These are phyloP conservation scores for Chromoteleia sp. DNA, from an alignment of 2,888 invertebrate species.

Conservation along the genomic window DNA sequence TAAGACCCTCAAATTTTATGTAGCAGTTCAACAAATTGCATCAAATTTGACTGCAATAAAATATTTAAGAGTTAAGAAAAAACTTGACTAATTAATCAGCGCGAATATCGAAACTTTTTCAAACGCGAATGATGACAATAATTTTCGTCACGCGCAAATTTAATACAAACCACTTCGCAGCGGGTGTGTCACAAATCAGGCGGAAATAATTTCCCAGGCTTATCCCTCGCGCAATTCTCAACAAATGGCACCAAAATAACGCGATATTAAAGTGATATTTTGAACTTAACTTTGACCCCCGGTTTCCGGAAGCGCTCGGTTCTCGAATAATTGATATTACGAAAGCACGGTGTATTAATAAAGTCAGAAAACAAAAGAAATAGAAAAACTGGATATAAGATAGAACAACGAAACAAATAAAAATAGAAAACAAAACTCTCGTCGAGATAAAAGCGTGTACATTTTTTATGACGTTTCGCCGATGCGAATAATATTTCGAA, in stretches of 20 bases:
- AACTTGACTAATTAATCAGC: not conserved
- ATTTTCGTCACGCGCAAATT: conserved; percentile 16
- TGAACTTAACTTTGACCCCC: conserved; percentile 5
- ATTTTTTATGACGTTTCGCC: conserved; percentile 14
- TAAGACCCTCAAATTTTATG: too few relatives aligned
- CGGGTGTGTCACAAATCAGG: conserved; percentile 27
- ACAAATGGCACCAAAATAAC: conserved; percentile 30
- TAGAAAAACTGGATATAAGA: too few relatives aligned
- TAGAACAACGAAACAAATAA: not conserved
- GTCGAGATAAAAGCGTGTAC: not conserved
- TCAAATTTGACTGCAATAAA: not conserved
- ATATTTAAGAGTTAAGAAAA: not conserved
- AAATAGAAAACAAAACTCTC: not conserved
- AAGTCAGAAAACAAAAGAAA: too few relatives aligned
- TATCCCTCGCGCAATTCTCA: conserved; percentile 21
- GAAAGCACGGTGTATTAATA: not conserved
- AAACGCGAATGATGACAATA: conserved; percentile 1
- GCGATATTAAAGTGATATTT: conserved; percentile 39
- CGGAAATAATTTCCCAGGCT: conserved; percentile 34
- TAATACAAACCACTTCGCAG: conserved; percentile 11
- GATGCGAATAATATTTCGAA: conserved; percentile 10
- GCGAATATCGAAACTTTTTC: not conserved
- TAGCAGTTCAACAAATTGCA: not conserved
- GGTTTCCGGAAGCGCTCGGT: not conserved
- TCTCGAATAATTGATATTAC: conserved; percentile 4